Percentiles rank a stretch among this genome's conserved stretches.
phyloP scores from a whole-genome alignment of 2,113 vertebrate species.

The Oriolus oriolus region DNA sequence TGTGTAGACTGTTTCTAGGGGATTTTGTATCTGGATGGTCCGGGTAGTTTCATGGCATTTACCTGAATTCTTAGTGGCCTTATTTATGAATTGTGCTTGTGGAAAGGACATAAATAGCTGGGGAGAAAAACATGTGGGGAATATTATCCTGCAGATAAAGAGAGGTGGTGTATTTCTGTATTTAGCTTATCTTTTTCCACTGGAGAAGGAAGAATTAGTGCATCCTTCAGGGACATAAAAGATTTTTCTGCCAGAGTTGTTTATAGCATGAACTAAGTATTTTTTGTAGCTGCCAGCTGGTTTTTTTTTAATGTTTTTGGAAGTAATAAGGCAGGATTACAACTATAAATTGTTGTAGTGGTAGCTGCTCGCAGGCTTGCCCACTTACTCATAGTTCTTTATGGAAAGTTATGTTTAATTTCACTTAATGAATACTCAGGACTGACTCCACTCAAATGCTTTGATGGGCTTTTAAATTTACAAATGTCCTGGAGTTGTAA shows the following conservation, averaged over 20 bases:
- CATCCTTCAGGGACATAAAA: conserved; percentile 42
- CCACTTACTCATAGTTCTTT: conserved; percentile 41
- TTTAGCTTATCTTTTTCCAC: conserved; percentile 27
- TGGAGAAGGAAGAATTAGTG: conserved; percentile 36
- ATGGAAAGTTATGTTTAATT: conserved; percentile 67
- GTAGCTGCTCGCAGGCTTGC: conserved; percentile 29
- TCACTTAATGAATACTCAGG: conserved; percentile 62
- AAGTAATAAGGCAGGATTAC: conserved; percentile 64
- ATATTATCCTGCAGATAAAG: background rate
- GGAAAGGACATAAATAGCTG: background rate
- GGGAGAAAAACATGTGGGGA: background rate
- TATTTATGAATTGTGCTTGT: background rate
- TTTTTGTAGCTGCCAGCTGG: conserved; percentile 35
- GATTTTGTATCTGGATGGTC: background rate
- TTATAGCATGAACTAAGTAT: conserved; percentile 32
- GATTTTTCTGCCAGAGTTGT: conserved; percentile 53
- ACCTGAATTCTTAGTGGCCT: background rate
- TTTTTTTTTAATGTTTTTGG: conserved; percentile 46
- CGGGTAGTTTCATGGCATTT: background rate
- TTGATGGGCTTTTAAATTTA: conserved; percentile 73
- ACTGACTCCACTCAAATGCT: conserved; percentile 48
- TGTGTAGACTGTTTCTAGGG: background rate
- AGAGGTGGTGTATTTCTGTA: background rate
- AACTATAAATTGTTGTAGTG: conserved; percentile 55
- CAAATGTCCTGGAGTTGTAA: conserved; percentile 60